Percentiles rank a stretch among this genome's conserved stretches.
These are phyloP conservation scores for Acromyrmex heyeri DNA, from an alignment of 1,140 invertebrate species.

Conservation along the genomic window DNA sequence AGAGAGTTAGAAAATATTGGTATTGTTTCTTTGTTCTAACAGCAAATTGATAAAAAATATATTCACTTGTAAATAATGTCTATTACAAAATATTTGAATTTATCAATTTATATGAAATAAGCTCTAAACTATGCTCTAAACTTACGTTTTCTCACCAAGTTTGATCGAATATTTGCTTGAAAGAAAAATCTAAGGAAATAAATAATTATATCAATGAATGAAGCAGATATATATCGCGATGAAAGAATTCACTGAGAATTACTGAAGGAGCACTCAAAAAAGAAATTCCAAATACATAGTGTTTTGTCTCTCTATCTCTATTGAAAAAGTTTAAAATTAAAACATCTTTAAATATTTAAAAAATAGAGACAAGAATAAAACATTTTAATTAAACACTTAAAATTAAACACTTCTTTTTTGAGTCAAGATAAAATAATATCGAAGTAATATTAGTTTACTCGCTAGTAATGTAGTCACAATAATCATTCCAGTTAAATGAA, in stretches of 20 bases:
- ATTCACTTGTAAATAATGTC: not conserved
- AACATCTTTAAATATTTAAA: too few relatives aligned
- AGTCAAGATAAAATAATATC: not conserved
- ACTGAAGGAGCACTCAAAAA: too few relatives aligned
- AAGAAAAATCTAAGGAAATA: not conserved
- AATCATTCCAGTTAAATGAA: constrained; percentile 41
- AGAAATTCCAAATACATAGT: too few relatives aligned
- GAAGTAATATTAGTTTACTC: not conserved
- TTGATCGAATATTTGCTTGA: not conserved
- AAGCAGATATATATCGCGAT: not conserved
- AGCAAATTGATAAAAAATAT: not conserved
- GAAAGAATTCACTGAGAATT: not conserved
- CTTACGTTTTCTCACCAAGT: not conserved
- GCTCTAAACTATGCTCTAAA: not conserved
- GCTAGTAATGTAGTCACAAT: not conserved
- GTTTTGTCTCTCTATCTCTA: too few relatives aligned
- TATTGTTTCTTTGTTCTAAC: not conserved
- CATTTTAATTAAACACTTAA: too few relatives aligned
- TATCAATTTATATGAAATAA: not conserved
- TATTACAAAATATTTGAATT: not conserved
- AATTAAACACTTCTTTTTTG: too few relatives aligned
- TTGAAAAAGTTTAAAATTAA: too few relatives aligned
- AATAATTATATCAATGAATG: too few relatives aligned
- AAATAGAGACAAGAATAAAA: too few relatives aligned
- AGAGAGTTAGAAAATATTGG: not conserved